These are phyloP conservation scores for Galeopterus variegatus DNA, from an alignment of 2,113 vertebrate genomes.

Conservation along the genomic window DNA sequence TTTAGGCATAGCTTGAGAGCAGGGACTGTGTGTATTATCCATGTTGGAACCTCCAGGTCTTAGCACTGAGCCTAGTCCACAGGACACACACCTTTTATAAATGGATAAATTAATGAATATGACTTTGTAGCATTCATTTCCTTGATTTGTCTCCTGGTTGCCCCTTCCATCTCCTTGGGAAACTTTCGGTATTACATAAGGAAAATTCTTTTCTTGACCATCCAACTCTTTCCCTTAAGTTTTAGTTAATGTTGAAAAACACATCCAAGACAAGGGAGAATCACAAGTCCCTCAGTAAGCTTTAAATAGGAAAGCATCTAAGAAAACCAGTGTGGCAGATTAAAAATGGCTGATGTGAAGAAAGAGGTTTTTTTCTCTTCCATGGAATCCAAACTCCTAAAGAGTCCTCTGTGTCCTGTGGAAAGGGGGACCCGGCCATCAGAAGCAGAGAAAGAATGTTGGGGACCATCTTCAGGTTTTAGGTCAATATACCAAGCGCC, in stretches of 20 bases:
- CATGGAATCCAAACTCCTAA: not conserved
- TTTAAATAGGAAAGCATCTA: slow-evolving; percentile 43
- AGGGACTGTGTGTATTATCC: not conserved
- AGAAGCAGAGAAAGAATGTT: not conserved
- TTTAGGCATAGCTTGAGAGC: not conserved
- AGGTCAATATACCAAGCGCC: not conserved
- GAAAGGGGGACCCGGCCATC: not conserved
- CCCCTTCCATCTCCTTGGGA: not conserved
- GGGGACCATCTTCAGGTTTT: not conserved
- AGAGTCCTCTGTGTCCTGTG: not conserved
- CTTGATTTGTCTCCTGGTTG: slow-evolving; percentile 22
- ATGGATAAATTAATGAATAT: not conserved
- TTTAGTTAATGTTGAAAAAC: slow-evolving; percentile 42
- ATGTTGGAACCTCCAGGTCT: not conserved
- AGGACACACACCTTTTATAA: not conserved
- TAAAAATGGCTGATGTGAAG: not conserved
- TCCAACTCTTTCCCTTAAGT: not conserved
- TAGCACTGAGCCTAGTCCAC: too few relatives aligned
- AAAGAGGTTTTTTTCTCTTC: slow-evolving; percentile 40
- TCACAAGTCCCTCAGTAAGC: not conserved
- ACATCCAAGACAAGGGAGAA: not conserved
- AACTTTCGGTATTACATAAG: not conserved
- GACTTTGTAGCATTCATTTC: not conserved
- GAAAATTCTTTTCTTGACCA: slow-evolving; percentile 55
- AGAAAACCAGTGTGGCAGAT: not conserved